These are phyloP conservation scores for Oscheius sp. DNA, from an alignment of 1,140 invertebrate genomes.

Conservation along the genomic window DNA sequence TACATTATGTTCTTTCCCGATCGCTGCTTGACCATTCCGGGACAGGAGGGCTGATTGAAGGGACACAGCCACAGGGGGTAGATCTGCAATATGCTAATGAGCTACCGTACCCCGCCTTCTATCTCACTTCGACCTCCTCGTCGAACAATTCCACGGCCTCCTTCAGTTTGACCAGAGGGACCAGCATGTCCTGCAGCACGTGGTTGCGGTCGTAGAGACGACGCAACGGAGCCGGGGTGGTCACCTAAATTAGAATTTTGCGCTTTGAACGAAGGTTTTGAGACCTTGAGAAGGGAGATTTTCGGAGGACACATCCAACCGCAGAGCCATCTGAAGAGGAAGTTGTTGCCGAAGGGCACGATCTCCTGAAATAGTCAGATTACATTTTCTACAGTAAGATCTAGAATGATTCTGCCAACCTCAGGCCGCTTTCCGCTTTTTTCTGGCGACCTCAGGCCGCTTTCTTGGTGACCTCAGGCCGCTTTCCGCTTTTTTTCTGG, in stretches of 20 bases:
- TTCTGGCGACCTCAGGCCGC: too few species aligned
- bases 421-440: too few species aligned
- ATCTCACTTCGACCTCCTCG: conserved; percentile 69
- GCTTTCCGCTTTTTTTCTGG: too few species aligned
- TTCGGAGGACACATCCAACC: conserved; percentile 81
- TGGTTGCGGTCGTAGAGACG: conserved; percentile 76
- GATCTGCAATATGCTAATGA: conserved; percentile 65
- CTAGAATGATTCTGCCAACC: conserved; percentile 21
- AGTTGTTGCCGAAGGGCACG: conserved; percentile 79
- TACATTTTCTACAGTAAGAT: conserved; percentile 44
- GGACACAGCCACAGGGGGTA: conserved; percentile 83
- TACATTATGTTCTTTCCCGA: conserved; percentile 66
- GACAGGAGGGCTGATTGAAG: conserved; percentile 71
- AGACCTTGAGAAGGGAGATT: conserved; percentile 75
- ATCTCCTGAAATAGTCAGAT: too few species aligned
- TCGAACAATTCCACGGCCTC: conserved; percentile 71
- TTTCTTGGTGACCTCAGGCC: too few species aligned
- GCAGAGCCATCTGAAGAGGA: conserved; percentile 72
- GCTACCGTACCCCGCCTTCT: not conserved
- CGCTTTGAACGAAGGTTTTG: not conserved
- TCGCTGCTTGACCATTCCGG: conserved; percentile 70
- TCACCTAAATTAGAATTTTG: conserved; percentile 56
- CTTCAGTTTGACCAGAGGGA: conserved; percentile 70
- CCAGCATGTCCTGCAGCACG: conserved; percentile 80
- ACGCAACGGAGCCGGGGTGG: conserved; percentile 73